Evolutionary conservation across 2,113 vertebrate species (phyloP).

Genomic region (Pyxicephalus adspersus): DNA sequence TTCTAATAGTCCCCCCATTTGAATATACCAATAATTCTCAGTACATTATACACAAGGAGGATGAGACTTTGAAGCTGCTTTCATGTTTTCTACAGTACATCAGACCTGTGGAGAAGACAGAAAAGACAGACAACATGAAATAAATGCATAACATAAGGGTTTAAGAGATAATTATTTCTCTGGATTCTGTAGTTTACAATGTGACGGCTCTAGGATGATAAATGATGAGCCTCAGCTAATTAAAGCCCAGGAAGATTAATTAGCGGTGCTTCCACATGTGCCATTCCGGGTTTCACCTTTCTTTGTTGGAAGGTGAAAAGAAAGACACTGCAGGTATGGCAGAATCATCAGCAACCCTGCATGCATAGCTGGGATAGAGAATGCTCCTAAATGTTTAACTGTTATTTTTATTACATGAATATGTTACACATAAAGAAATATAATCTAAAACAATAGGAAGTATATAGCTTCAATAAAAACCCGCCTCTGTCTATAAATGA

Average conservation of each 20-base stretch:
- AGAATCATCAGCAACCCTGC: background rate
- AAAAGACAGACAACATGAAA: background rate
- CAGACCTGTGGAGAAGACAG: background rate
- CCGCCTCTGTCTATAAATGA: background rate
- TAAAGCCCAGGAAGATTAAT: constrained; percentile 54
- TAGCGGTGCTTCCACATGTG: constrained; percentile 30
- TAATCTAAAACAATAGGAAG: no score
- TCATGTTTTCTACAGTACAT: background rate
- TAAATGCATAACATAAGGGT: constrained; percentile 20
- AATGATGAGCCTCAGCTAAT: constrained; percentile 42
- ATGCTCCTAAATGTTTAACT: background rate
- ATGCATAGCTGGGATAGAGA: background rate
- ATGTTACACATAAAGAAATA: no score
- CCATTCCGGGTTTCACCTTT: constrained; percentile 33
- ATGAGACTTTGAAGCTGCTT: background rate
- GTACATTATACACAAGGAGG: background rate
- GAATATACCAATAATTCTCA: no score
- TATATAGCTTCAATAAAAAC: no score
- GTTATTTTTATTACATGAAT: background rate
- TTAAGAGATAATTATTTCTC: constrained; percentile 51
- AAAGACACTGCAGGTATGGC: constrained; percentile 12
- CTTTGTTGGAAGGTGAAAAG: constrained; percentile 48
- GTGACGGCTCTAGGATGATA: constrained; percentile 45
- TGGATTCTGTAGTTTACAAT: constrained; percentile 37
- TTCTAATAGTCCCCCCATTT: background rate